Conservation (phyloP, 2,888 invertebrate genomes). For the Cremastinae sp. region DNA sequence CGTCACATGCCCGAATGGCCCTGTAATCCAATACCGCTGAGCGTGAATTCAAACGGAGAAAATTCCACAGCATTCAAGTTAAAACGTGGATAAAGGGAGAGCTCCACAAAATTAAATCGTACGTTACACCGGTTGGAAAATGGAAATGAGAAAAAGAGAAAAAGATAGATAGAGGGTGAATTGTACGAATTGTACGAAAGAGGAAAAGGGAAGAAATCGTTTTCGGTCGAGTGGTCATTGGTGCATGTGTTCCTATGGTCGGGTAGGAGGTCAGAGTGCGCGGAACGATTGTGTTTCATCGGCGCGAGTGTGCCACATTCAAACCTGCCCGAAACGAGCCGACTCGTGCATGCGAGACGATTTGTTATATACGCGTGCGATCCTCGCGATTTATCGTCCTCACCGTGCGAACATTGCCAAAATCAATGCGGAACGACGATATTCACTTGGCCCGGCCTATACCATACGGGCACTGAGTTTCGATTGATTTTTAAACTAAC, state of each 20-base stretch:
- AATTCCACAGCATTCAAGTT: slow-evolving; percentile 53
- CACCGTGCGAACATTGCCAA: slow-evolving; percentile 58
- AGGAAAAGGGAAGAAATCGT: too few relatives aligned
- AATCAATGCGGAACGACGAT: slow-evolving; percentile 54
- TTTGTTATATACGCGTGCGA: too few relatives aligned
- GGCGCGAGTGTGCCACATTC: slow-evolving; percentile 25
- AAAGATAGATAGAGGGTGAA: slow-evolving; percentile 21
- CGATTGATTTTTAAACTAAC: too few relatives aligned
- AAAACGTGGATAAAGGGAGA: slow-evolving; percentile 45
- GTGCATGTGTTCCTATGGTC: slow-evolving; percentile 45
- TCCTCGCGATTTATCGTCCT: slow-evolving; percentile 60
- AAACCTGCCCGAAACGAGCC: slow-evolving; percentile 34
- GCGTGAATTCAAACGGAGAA: neutral
- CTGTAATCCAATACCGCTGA: too few relatives aligned
- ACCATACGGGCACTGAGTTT: too few relatives aligned
- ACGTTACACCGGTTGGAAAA: slow-evolving; percentile 55
- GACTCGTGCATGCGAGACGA: too few relatives aligned
- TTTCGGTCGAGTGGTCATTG: slow-evolving; percentile 48
- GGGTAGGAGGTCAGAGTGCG: slow-evolving; percentile 29
- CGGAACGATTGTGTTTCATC: slow-evolving; percentile 53
- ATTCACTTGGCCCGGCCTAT: too few relatives aligned
- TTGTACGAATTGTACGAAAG: too few relatives aligned
- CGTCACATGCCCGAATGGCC: too few relatives aligned
- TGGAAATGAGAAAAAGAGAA: slow-evolving; percentile 27
- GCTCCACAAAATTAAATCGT: slow-evolving; percentile 61